Conservation (phyloP, 2,113 vertebrate genomes). For the Sus scrofa region T2T-Sscrofa CM000816.6:88087001-88087500, state of each 20-base stretch:
- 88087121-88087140: constrained; percentile 30
- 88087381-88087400: constrained; percentile 44
- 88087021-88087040: background rate
- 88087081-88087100: constrained; percentile 24
- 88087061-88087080: background rate
- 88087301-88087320: constrained; percentile 58
- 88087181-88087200: constrained; percentile 59
- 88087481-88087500: constrained; percentile 68
- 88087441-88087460: constrained; percentile 64
- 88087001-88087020: background rate
- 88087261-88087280: constrained; percentile 72
- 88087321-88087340: constrained; percentile 67
- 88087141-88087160: constrained; percentile 49
- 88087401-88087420: constrained; percentile 76
- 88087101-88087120: background rate
- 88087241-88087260: background rate
- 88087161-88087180: constrained; percentile 37
- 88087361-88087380: constrained; percentile 76
- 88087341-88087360: constrained; percentile 69
- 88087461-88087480: constrained; percentile 70
- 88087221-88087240: constrained; percentile 8
- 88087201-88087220: constrained; percentile 47
- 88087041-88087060: background rate
- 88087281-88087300: constrained; percentile 56
- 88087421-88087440: constrained; percentile 71